Evolutionary conservation across 2,113 vertebrate species (phyloP).

Genomic region (Gobio gobio): DNA sequence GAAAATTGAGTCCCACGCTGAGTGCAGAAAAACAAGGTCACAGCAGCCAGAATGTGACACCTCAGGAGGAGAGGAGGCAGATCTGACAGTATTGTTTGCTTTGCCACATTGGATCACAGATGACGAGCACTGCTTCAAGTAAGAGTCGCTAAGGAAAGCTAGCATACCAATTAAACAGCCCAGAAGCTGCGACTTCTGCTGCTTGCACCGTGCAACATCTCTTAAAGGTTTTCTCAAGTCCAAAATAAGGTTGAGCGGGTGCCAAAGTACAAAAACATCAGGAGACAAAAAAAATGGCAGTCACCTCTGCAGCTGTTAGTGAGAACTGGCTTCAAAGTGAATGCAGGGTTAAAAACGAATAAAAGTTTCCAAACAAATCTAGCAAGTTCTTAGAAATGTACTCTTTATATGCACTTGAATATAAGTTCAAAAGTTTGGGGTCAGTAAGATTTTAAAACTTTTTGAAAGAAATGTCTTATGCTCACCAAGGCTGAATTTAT

Average conservation of each 20-base stretch:
- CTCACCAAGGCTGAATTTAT: neutral
- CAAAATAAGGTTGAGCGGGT: conserved; percentile 57
- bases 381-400: neutral
- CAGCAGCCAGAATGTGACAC: conserved; percentile 61
- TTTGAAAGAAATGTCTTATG: too few relatives aligned
- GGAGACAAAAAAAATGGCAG: conserved; percentile 50
- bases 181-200: conserved; percentile 74
- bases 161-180: conserved; percentile 76
- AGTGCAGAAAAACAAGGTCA: conserved; percentile 73
- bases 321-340: conserved; percentile 11
- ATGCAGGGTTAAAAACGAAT: neutral
- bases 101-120: conserved; percentile 80
- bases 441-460: too few relatives aligned
- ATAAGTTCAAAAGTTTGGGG: neutral
- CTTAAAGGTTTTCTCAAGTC: conserved; percentile 53
- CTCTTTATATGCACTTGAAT: neutral
- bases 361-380: neutral
- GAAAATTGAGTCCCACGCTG: conserved; percentile 43
- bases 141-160: conserved; percentile 79
- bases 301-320: conserved; percentile 3
- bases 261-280: conserved; percentile 55
- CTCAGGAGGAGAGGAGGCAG: conserved; percentile 55
- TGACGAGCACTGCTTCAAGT: conserved; percentile 79
- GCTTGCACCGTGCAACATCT: conserved; percentile 57
- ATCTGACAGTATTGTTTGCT: conserved; percentile 72